Base-by-base conservation (phyloP, 2,113 vertebrate species). In the Papio anubis region DNA sequence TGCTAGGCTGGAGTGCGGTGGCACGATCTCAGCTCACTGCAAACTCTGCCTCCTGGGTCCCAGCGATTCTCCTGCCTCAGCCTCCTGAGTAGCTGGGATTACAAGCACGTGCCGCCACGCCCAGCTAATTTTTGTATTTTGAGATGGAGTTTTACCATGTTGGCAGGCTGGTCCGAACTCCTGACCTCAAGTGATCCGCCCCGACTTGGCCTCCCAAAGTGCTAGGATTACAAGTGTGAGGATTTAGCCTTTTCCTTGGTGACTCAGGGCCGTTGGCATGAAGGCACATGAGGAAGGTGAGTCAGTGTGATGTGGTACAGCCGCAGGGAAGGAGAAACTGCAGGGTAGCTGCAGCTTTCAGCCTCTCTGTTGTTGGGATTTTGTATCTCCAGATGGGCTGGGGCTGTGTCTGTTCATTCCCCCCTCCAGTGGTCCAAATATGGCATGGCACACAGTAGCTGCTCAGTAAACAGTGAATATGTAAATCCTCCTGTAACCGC, bases 321-420 rank as follows among this genome's bases (percentile, higher is more conserved):
- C 38, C 0, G 0, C 18, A 16, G 82, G 57, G 7, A 20, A 6
- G 23, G 25, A 25, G n/a, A 40, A 32, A 20, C 0, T 17, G 3
- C 0, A 4, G 40, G 16, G 9, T 1, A 72, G 8, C 12, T 50
- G 12, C 48, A 50, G 48, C 25, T 1, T 3, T 0, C 27, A 45
- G 76, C 5, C 2, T 17, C 70, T 76, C 50, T 40, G 10, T 1
- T 20, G 17, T 2, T 14, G 70, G 23, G 78, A 12, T 52, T 59
- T n/a, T 5, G 0, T 7, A 13, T 59, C 38, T 88, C 45, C 4
- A 13, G 8, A 23, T 73, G 64, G 38, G 3, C 13, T 16, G 50
- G 50, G 52, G 50, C 16, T 0, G 0, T 0, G 1, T 7, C n/a
- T 11, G 0, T 2, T 27, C 13, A 11, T 21, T 57, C 35, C 35